phyloP scores from a whole-genome alignment of 2,113 vertebrate species.

The Gymnarchus niloticus region DNA sequence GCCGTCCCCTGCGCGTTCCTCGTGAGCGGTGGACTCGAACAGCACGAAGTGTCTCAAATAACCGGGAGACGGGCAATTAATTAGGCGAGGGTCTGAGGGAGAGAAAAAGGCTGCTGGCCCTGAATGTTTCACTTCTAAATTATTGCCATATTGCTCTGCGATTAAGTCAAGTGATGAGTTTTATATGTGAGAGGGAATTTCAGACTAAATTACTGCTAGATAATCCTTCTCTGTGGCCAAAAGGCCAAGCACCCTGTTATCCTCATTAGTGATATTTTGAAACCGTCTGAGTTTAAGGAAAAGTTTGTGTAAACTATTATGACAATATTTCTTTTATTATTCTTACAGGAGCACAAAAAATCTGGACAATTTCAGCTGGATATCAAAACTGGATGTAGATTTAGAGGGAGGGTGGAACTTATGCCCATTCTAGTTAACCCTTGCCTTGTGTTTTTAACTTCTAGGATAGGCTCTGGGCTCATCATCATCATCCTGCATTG shows the following conservation, averaged over 20 bases:
- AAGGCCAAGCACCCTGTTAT: not conserved
- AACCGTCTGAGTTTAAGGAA: not conserved
- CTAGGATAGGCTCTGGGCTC: not conserved
- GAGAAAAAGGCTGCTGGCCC: not conserved
- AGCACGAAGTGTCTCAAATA: not conserved
- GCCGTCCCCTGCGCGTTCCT: not conserved
- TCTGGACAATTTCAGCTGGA: not conserved
- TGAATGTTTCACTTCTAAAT: not conserved
- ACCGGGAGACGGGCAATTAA: not conserved
- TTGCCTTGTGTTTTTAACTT: no score
- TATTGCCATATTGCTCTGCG: not conserved
- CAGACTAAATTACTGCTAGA: not conserved
- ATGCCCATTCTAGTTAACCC: no score
- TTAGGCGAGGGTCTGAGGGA: not conserved
- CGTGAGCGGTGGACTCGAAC: not conserved
- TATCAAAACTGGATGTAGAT: not conserved
- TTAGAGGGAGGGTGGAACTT: not conserved
- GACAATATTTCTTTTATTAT: constrained; percentile 2
- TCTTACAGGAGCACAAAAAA: not conserved
- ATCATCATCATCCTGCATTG: not conserved
- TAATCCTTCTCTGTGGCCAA: not conserved
- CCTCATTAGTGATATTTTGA: not conserved
- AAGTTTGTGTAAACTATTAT: not conserved
- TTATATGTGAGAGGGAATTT: not conserved
- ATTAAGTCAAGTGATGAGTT: not conserved